phyloP scores from a whole-genome alignment of 2,113 vertebrate genomes.

The Clarias batrachus region DNA sequence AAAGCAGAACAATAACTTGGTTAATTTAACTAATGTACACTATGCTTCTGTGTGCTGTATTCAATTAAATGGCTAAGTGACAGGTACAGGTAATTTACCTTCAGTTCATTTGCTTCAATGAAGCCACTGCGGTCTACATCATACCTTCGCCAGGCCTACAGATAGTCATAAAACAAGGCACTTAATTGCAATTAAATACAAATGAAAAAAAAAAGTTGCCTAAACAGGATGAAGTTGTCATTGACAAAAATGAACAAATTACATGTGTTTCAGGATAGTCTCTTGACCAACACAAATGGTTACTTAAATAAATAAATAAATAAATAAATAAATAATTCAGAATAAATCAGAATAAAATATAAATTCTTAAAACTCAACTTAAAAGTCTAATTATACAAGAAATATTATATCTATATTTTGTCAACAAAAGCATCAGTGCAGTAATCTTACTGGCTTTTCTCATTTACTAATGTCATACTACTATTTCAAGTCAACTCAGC shows the following conservation, averaged over 20 bases:
- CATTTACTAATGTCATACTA: not conserved
- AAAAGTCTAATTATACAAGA: not conserved
- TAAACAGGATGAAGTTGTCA: not conserved
- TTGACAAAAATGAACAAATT: not conserved
- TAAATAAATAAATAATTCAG: too few species aligned
- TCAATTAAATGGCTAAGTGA: not conserved
- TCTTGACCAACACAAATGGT: too few species aligned
- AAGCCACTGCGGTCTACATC: slow-evolving; percentile 95
- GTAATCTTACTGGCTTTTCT: slow-evolving; percentile 27
- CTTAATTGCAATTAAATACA: not conserved
- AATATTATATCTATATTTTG: not conserved
- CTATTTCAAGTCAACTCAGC: slow-evolving; percentile 25
- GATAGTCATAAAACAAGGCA: slow-evolving; percentile 42
- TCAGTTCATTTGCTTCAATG: slow-evolving; percentile 94
- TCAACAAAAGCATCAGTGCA: not conserved
- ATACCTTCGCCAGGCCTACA: slow-evolving; percentile 90
- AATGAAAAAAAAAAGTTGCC: not conserved
- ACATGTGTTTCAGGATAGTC: not conserved
- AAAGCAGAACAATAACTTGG: not conserved
- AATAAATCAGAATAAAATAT: not conserved
- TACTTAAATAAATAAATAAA: too few species aligned
- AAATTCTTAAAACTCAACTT: not conserved
- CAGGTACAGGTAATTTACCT: slow-evolving; percentile 75
- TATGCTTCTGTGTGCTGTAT: not conserved
- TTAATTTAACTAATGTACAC: too few species aligned